phyloP scores from a whole-genome alignment of 2,888 invertebrate genomes.

The Dynastes maya region DNA sequence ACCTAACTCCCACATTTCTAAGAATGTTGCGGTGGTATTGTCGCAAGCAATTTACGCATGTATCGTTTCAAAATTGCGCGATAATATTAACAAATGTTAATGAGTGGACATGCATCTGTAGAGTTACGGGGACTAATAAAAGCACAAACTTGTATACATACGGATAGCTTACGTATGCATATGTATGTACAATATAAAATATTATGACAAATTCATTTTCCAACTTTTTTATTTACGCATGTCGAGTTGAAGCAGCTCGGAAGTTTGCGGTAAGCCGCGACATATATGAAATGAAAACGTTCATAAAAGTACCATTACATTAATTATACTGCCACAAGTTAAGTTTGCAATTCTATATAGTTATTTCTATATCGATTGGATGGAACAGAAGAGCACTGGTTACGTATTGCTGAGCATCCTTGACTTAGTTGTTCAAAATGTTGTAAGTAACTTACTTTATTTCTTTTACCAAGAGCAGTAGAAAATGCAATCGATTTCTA shows the following conservation, averaged over 20 bases:
- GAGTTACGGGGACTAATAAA: slow-evolving; percentile 4
- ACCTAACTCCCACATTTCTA: slow-evolving; percentile 23
- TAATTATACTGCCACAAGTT: not conserved
- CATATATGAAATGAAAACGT: slow-evolving; percentile 25
- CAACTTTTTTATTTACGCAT: slow-evolving; percentile 33
- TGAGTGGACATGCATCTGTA: not conserved
- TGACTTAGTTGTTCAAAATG: slow-evolving; percentile 34
- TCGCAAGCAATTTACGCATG: slow-evolving; percentile 26
- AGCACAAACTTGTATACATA: not conserved
- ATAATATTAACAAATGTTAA: slow-evolving; percentile 17
- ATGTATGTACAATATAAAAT: slow-evolving; percentile 24
- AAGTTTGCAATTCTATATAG: not conserved
- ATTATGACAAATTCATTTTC: slow-evolving; percentile 33
- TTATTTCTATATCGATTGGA: not conserved
- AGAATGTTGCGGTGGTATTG: slow-evolving; percentile 14
- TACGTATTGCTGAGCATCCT: slow-evolving; percentile 28
- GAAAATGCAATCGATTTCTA: not conserved
- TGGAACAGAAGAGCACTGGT: slow-evolving; percentile 31
- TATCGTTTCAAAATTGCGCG: slow-evolving; percentile 21
- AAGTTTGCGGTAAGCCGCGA: slow-evolving; percentile 37
- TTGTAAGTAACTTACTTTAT: slow-evolving; percentile 28
- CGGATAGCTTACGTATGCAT: slow-evolving; percentile 6
- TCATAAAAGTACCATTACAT: not conserved
- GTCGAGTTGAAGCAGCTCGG: slow-evolving; percentile 7
- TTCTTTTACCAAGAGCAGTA: not conserved